Evolutionary conservation across 2,888 invertebrate genomes (phyloP), one percentile per base, ranked within the genome.

Genomic region (Clistopyga incitator): DNA sequence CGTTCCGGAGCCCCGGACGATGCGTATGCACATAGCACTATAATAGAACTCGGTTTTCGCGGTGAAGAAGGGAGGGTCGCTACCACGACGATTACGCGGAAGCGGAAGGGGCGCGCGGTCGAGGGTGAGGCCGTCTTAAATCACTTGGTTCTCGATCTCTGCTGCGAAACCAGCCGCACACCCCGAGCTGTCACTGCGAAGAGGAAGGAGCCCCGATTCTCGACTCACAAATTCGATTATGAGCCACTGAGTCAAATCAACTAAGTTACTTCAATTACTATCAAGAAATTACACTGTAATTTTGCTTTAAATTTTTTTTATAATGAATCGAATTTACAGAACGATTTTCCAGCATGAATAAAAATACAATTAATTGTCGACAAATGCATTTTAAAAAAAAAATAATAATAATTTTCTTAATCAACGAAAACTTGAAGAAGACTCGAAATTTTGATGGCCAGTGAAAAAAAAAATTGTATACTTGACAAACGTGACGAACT

Each of bases 81-180:
- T 81, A 81, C 78, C 81, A 78, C 81, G 81, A 81, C 75, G 78
- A 84, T 84, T 84, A 84, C 80, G 80, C 59, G 65, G 75, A 81
- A 84, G 75, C 84, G 81, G 81, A 84, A 84, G 84, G 81, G 84
- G 84, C 65, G 81, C 70, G 50, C 59, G 71, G 74, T 15, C 42
- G 74, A 54, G 54, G 45, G 61, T 56, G 84, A 70, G 38, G 65
- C 78, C 78, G 71, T 81, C 81, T 81, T 84, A 84, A 84, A 84
- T 84, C 84, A 84, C 78, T 74, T 38, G 42, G 59, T 78, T 80
- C 68, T 78, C 71, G 59, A 50, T 65, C 75, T 65, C 54, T 72
- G 42, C 59, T 65, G 59, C 84, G 54, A 38, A 56, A 59, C 72
- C 45, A 15, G 71, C 25, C 72, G 47, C 29, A 34, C 61, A 38